Evolutionary conservation across 2,113 vertebrate species (phyloP).

Genomic region (Nerophis ophidion): DNA sequence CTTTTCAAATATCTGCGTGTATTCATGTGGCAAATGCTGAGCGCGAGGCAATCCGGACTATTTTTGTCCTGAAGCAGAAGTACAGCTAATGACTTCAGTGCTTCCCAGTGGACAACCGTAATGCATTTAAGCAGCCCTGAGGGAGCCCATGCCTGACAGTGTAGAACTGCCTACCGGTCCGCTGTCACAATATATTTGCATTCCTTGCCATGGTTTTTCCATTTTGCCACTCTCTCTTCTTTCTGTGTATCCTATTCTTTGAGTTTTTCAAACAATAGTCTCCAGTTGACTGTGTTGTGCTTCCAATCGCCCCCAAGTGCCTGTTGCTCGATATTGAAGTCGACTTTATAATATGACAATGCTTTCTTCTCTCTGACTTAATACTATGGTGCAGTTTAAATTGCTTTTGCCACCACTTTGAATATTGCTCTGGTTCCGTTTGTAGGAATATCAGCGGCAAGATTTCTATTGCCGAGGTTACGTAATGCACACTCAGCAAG

Average conservation of each 20-base stretch:
- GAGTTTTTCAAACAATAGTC: constrained; percentile 14
- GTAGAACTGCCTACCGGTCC: constrained; percentile 34
- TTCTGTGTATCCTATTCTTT: constrained; percentile 19
- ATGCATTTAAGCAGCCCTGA: constrained; percentile 54
- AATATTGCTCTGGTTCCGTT: constrained; percentile 9
- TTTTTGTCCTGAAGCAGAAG: constrained; percentile 37
- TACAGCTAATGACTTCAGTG: constrained; percentile 52
- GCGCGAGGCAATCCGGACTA: constrained; percentile 14
- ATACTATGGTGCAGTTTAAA: neutral
- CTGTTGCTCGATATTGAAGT: neutral
- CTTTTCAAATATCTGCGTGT: constrained; percentile 12
- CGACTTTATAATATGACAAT: neutral
- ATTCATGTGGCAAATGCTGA: constrained; percentile 13
- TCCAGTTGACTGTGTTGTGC: constrained; percentile 2
- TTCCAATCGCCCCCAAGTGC: neutral
- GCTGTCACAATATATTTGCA: constrained; percentile 27
- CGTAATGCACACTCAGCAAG: constrained; percentile 21
- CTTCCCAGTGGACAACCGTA: constrained; percentile 43
- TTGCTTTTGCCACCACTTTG: neutral
- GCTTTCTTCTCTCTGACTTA: neutral
- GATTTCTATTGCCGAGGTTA: constrained; percentile 25
- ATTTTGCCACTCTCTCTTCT: constrained; percentile 4
- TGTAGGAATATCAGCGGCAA: constrained; percentile 17
- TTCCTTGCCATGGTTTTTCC: constrained; percentile 10
- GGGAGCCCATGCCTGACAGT: constrained; percentile 45